Conservation (phyloP, 2,113 vertebrate genomes). For the Leptosomus discolor region DNA sequence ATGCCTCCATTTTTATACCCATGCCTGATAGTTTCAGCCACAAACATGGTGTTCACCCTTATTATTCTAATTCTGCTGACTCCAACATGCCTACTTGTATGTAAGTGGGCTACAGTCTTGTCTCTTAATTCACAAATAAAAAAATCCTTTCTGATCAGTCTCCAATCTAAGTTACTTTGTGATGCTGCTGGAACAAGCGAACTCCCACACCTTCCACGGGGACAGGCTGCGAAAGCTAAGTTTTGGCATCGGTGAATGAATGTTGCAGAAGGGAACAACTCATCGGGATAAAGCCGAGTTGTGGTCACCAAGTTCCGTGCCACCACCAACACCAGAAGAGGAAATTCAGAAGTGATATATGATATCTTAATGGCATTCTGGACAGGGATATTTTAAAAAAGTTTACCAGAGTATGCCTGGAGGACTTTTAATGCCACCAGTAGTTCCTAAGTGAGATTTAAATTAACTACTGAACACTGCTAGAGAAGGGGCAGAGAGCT, state of each 20-base stretch:
- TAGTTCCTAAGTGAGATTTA: slow-evolving; percentile 23
- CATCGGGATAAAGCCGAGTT: background rate
- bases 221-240: background rate
- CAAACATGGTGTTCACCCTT: background rate
- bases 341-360: slow-evolving; percentile 4
- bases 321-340: background rate
- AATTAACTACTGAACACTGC: slow-evolving; percentile 12
- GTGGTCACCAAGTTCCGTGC: background rate
- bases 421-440: slow-evolving; percentile 5
- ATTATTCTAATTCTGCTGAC: background rate
- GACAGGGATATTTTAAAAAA: background rate
- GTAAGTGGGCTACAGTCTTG: background rate
- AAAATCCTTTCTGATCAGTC: background rate
- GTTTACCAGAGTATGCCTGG: background rate
- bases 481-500: background rate
- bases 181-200: background rate
- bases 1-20: background rate
- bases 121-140: background rate
- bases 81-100: background rate
- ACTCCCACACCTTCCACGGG: background rate
- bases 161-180: background rate
- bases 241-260: background rate
- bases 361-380: background rate
- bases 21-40: background rate
- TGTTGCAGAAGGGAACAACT: background rate